These are phyloP conservation scores for Herpetotheres cachinnans DNA, from an alignment of 2,113 vertebrate genomes.

Conservation along the genomic window DNA sequence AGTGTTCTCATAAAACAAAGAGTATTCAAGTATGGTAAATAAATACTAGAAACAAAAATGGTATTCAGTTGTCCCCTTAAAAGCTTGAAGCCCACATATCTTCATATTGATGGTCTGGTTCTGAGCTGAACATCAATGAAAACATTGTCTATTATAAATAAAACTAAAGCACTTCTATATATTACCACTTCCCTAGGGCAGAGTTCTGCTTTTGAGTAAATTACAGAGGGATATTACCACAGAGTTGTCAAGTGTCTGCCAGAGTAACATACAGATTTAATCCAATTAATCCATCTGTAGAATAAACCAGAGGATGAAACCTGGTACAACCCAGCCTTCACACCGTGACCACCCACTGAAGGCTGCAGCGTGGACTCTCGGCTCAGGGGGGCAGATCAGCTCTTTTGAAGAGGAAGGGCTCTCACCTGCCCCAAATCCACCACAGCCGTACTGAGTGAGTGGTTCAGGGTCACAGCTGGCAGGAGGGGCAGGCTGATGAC, in stretches of 20 bases:
- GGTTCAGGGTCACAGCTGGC: not conserved
- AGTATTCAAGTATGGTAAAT: constrained; percentile 31
- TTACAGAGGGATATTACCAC: not conserved
- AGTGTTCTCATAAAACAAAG: constrained; percentile 41
- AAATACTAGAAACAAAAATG: not conserved
- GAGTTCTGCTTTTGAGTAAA: not conserved
- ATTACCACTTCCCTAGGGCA: not conserved
- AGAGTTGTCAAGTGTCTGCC: not conserved
- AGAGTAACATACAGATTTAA: not conserved
- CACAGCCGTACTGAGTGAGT: rapidly evolving
- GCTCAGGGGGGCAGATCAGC: not conserved
- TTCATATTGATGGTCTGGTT: not conserved
- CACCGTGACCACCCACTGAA: rapidly evolving
- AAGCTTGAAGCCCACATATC: not conserved
- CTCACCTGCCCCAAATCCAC: not conserved
- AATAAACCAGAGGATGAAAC: not conserved
- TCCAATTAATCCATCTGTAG: not conserved
- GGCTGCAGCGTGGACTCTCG: not conserved
- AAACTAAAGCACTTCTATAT: not conserved
- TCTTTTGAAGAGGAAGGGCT: not conserved
- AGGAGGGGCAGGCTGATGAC: not conserved
- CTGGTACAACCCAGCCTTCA: not conserved
- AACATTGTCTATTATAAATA: not conserved
- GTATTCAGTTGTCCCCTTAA: not conserved
- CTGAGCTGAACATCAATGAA: not conserved